Conservation (phyloP, 2,113 vertebrate genomes). For the Cathartes aura region DNA sequence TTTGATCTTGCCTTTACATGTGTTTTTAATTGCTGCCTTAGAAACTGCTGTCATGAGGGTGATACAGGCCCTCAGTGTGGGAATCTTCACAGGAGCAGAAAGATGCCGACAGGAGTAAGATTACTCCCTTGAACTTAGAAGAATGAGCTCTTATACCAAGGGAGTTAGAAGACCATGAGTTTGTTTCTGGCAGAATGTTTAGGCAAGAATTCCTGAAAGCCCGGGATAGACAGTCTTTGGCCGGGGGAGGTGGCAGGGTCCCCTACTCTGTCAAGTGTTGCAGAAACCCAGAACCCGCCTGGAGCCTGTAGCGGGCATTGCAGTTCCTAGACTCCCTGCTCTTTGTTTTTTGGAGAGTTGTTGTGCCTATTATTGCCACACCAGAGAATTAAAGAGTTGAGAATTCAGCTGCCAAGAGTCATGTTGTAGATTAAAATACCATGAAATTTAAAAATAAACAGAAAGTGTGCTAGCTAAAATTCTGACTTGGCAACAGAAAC, state of each 20-base stretch:
- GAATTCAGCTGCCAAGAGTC: background rate
- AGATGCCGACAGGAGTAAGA: background rate
- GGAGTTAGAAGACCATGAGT: background rate
- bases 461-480: background rate
- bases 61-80: background rate
- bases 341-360: background rate
- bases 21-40: background rate
- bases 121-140: background rate
- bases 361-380: background rate
- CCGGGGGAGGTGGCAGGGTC: accelerated
- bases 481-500: background rate
- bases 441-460: background rate
- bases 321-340: background rate
- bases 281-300: accelerated
- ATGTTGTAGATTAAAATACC: background rate
- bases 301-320: background rate
- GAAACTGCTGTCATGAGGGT: background rate
- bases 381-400: background rate
- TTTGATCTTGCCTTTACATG: background rate
- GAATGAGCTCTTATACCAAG: background rate
- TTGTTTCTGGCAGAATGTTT: background rate
- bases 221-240: background rate
- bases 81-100: background rate
- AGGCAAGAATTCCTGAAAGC: background rate
- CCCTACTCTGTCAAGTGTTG: background rate